A percentile compares a stretch with the other conserved stretches of the same genome.
Evolutionary conservation across 1,140 invertebrate genomes (phyloP).

Genomic region (Ridgeia piscesae): DNA sequence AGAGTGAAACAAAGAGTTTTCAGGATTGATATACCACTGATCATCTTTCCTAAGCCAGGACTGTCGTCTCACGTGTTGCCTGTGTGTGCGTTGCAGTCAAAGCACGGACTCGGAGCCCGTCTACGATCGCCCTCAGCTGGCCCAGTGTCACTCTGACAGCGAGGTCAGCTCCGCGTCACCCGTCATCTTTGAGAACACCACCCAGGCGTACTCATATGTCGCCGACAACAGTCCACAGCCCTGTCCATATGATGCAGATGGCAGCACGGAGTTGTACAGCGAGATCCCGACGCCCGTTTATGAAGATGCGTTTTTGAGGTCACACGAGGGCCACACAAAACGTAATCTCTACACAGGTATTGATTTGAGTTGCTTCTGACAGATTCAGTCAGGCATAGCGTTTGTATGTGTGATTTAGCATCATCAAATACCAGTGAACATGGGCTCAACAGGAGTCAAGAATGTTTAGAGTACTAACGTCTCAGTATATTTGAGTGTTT

Average conservation of each 20-base stretch:
- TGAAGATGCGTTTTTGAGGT: neutral
- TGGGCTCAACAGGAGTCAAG: too few relatives aligned
- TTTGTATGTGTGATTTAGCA: too few relatives aligned
- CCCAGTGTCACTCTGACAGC: slow-evolving; percentile 51
- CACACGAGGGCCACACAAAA: neutral
- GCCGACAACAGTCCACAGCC: neutral
- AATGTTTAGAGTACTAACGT: too few relatives aligned
- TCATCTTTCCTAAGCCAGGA: neutral
- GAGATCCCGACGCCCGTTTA: slow-evolving; percentile 43
- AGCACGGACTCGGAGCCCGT: slow-evolving; percentile 71
- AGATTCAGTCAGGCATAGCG: too few relatives aligned
- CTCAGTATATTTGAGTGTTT: too few relatives aligned
- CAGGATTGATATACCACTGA: too few relatives aligned
- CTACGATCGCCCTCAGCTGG: slow-evolving; percentile 68
- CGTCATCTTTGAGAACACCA: slow-evolving; percentile 26
- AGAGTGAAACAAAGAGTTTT: too few relatives aligned
- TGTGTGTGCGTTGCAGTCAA: slow-evolving; percentile 31
- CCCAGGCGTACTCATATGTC: neutral
- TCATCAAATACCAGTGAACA: too few relatives aligned
- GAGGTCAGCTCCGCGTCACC: slow-evolving; percentile 49
- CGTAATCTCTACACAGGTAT: slow-evolving; percentile 5
- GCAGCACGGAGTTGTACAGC: slow-evolving; percentile 73
- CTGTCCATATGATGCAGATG: slow-evolving; percentile 37
- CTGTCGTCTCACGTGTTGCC: neutral
- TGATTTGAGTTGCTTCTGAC: neutral